phyloP scores from a whole-genome alignment of 2,797 vertebrate genomes.

The Squalus acanthias region DNA sequence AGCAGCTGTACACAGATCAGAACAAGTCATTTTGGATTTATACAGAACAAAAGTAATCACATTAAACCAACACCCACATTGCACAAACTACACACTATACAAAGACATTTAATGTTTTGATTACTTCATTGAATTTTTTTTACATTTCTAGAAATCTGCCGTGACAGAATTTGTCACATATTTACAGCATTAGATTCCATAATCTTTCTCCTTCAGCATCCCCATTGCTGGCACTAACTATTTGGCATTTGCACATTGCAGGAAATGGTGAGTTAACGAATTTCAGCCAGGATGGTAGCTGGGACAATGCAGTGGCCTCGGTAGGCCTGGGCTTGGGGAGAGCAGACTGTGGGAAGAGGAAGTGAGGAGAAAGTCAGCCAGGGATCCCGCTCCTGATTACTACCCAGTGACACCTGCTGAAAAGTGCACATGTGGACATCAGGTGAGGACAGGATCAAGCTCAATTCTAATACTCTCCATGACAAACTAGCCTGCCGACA shows the following conservation, averaged over 20 bases:
- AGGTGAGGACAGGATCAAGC: neutral
- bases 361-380: neutral
- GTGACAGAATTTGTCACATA: neutral
- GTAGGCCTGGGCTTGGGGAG: too few species aligned
- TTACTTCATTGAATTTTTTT: neutral
- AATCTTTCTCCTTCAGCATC: neutral
- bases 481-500: neutral
- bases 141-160: neutral
- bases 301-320: neutral
- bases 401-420: neutral
- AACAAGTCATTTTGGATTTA: neutral
- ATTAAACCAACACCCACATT: neutral
- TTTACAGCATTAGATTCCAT: neutral
- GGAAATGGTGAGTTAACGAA: neutral
- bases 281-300: neutral
- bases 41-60: neutral
- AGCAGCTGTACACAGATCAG: neutral
- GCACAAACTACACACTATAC: neutral
- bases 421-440: neutral
- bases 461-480: neutral
- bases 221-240: neutral
- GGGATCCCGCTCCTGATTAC: neutral
- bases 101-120: neutral
- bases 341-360: neutral
- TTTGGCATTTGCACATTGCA: neutral